Evolutionary conservation across 2,888 invertebrate genomes (phyloP).

Genomic region (Cheilosia vulpina): DNA sequence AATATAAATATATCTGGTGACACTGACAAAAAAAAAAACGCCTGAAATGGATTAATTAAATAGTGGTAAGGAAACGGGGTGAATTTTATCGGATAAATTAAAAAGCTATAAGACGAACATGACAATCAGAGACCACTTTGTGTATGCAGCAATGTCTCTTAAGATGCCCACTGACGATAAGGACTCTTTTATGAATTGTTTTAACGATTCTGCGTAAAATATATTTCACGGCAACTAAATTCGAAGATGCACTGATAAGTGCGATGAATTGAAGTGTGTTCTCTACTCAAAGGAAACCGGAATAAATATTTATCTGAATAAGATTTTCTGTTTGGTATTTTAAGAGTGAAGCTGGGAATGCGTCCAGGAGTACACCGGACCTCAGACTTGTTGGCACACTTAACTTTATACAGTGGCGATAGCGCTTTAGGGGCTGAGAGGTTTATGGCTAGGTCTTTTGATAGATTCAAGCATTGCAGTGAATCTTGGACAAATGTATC

Average conservation of each 20-base stretch:
- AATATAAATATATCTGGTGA: constrained; percentile 53
- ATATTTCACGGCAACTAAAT: constrained; percentile 47
- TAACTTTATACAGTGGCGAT: too few relatives aligned
- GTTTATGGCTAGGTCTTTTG: too few relatives aligned
- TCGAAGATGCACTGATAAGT: constrained; percentile 34
- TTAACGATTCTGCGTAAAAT: constrained; percentile 40
- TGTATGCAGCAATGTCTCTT: constrained; percentile 7
- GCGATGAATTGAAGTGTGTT: background rate
- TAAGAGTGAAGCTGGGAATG: background rate
- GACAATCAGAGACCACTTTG: constrained; percentile 8
- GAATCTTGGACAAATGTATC: too few relatives aligned
- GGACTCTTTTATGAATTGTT: constrained; percentile 59
- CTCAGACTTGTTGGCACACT: too few relatives aligned
- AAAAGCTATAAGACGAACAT: constrained; percentile 58
- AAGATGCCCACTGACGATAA: constrained; percentile 53
- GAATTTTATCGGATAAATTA: constrained; percentile 61
- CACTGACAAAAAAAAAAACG: constrained; percentile 23
- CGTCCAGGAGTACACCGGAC: too few relatives aligned
- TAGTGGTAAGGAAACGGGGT: constrained; percentile 15
- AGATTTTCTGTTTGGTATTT: background rate
- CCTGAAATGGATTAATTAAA: constrained; percentile 52
- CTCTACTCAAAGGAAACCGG: constrained; percentile 13
- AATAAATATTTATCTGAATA: background rate
- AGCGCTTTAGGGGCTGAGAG: too few relatives aligned
- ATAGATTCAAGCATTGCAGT: too few relatives aligned